Conservation (phyloP, 2,888 invertebrate genomes). For the Watsonalla cultraria region DNA sequence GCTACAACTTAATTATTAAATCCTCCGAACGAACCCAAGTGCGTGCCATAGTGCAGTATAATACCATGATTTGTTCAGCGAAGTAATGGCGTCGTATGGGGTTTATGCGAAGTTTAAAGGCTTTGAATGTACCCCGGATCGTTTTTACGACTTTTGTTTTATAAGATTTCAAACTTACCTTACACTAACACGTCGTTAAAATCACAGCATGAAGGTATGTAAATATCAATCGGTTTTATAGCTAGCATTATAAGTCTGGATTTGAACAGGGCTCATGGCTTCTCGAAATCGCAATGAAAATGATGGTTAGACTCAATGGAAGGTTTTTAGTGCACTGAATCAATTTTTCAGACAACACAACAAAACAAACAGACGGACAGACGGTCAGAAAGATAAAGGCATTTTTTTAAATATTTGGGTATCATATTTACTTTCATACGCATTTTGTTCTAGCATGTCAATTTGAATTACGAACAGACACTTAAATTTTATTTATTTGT, state of each 20-base stretch:
- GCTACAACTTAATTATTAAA: background rate
- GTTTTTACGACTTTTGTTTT: constrained; percentile 45
- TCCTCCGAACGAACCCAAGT: background rate
- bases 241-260: background rate
- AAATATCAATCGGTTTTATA: background rate
- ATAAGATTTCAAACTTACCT: constrained; percentile 8
- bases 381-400: no score
- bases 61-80: constrained; percentile 45
- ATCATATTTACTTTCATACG: no score
- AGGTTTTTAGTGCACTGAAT: no score
- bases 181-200: background rate
- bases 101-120: constrained; percentile 40
- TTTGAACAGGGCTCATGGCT: background rate
- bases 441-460: no score
- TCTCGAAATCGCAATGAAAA: background rate
- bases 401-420: no score
- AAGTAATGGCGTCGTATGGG: constrained; percentile 36
- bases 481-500: no score
- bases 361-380: no score
- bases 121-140: constrained; percentile 37
- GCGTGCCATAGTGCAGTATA: constrained; percentile 12
- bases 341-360: no score
- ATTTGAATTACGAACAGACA: no score
- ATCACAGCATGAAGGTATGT: background rate
- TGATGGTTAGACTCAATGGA: no score